Percentiles rank a stretch among this genome's conserved stretches.
Conservation (phyloP, 2,888 invertebrate genomes). For the Plemyria rubiginata region DNA sequence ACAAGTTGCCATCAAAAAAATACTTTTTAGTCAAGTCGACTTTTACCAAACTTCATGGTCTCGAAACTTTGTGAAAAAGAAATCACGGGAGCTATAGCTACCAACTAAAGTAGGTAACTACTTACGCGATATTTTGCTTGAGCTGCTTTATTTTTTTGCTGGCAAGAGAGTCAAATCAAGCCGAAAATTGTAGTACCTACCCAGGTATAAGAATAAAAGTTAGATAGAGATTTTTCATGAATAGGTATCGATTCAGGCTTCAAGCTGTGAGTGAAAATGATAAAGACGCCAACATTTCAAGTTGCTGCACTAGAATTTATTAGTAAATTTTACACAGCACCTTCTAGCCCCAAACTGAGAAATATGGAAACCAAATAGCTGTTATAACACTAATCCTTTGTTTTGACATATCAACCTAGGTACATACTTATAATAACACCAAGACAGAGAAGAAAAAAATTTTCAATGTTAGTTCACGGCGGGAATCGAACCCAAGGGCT, state of each 20-base stretch:
- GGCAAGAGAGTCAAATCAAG: conserved; percentile 1
- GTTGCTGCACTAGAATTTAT: neutral
- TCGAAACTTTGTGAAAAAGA: neutral
- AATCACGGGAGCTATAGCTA: neutral
- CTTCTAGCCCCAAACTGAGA: too few species aligned
- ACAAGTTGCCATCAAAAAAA: too few species aligned
- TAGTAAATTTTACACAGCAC: too few species aligned
- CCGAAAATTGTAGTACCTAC: neutral
- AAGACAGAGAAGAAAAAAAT: too few species aligned
- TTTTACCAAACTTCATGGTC: too few species aligned
- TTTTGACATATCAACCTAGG: too few species aligned
- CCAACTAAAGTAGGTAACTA: neutral
- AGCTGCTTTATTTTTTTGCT: conserved; percentile 13
- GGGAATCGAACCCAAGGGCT: too few species aligned
- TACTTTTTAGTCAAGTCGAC: too few species aligned
- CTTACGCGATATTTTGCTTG: neutral
- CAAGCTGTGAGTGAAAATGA: neutral
- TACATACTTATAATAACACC: too few species aligned
- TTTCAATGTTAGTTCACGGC: too few species aligned
- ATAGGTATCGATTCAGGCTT: neutral
- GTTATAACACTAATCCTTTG: too few species aligned
- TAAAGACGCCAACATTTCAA: neutral
- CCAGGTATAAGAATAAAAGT: neutral
- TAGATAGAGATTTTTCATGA: conserved; percentile 4
- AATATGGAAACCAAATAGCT: too few species aligned